phyloP scores from a whole-genome alignment of 2,888 invertebrate genomes.

The Ectemnius lituratus region DNA sequence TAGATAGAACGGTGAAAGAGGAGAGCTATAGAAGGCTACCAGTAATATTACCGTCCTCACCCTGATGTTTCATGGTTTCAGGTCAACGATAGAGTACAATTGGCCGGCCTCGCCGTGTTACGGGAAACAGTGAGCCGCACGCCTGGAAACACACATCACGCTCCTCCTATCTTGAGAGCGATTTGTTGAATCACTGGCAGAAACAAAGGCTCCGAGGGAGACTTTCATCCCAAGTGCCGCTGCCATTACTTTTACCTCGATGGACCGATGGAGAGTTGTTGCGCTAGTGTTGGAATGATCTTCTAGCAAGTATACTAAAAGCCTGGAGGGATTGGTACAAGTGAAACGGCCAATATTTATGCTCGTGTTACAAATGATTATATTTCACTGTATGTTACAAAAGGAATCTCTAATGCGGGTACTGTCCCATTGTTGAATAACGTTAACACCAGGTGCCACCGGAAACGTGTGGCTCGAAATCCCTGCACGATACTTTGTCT shows the following conservation, averaged over 20 bases:
- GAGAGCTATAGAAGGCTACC: no score
- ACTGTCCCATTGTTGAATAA: constrained; percentile 52
- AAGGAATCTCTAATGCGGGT: constrained; percentile 64
- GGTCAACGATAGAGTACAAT: constrained; percentile 1
- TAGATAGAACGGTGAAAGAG: no score
- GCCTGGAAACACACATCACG: background rate
- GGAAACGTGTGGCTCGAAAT: constrained; percentile 17
- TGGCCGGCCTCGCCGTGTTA: background rate
- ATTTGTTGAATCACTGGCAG: no score
- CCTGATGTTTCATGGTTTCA: constrained; percentile 2
- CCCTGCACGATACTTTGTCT: constrained; percentile 15
- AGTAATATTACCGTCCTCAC: background rate
- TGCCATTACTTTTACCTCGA: no score
- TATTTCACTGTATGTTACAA: constrained; percentile 73
- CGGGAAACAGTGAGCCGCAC: background rate
- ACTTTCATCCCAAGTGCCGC: no score
- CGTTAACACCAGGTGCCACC: constrained; percentile 38
- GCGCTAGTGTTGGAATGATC: no score
- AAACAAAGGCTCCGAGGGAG: no score
- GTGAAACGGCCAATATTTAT: background rate
- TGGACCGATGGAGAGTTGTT: no score
- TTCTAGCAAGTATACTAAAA: no score
- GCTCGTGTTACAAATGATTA: constrained; percentile 71
- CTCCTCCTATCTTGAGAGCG: no score
- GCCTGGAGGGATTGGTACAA: no score